These are phyloP conservation scores for Arrhopalites spinosus DNA, from an alignment of 2,888 invertebrate species.

Conservation along the genomic window DNA sequence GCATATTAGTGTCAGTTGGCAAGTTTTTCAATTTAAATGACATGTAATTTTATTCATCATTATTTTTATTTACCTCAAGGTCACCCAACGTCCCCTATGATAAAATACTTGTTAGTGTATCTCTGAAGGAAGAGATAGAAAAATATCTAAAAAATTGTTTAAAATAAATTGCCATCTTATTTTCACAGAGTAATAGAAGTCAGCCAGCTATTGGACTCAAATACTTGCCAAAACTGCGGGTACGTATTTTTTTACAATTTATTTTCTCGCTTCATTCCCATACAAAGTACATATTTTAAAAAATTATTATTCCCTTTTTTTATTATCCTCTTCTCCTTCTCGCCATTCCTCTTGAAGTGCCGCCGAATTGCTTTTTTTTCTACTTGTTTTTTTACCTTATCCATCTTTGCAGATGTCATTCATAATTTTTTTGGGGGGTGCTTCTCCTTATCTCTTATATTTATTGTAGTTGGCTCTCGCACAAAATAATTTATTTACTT, in stretches of 20 bases:
- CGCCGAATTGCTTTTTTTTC: background rate
- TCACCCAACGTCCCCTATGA: too few species aligned
- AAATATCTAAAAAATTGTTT: too few species aligned
- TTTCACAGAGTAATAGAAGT: constrained; percentile 69
- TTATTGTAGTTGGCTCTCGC: too few species aligned
- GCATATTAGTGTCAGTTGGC: too few species aligned
- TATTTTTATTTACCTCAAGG: too few species aligned
- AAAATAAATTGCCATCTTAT: too few species aligned
- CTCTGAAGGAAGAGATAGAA: too few species aligned
- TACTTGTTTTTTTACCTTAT: background rate
- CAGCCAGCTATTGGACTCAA: constrained; percentile 72
- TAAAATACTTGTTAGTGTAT: too few species aligned
- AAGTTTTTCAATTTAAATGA: too few species aligned
- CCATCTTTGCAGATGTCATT: background rate
- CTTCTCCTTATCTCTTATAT: background rate
- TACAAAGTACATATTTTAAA: background rate
- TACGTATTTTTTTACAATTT: constrained; percentile 56
- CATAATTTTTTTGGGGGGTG: background rate
- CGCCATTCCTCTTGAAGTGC: background rate
- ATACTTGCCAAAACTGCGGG: constrained; percentile 71
- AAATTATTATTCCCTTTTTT: background rate
- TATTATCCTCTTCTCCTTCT: too few species aligned
- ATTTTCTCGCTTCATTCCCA: background rate
- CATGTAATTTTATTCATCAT: too few species aligned
- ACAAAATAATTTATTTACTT: too few species aligned